Conservation (phyloP, 1,140 invertebrate species). For the Anastrepha ludens region DNA sequence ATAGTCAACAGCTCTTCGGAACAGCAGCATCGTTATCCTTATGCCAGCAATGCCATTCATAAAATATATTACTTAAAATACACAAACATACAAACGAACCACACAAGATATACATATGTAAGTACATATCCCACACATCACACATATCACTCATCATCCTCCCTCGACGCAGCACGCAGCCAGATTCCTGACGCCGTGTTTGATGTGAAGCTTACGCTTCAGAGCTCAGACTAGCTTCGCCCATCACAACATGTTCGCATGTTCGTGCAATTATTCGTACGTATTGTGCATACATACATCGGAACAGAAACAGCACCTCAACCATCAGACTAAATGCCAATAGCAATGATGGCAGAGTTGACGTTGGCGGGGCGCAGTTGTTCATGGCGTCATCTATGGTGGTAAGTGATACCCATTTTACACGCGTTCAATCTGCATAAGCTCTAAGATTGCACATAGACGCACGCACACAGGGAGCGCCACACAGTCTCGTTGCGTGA, state of each 20-base stretch:
- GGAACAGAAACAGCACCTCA: neutral
- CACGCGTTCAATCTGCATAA: slow-evolving; percentile 8
- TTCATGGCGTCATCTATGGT: neutral
- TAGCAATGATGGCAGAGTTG: neutral
- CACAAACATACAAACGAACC: neutral
- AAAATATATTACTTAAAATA: slow-evolving; percentile 29
- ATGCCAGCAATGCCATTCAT: slow-evolving; percentile 16
- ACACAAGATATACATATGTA: neutral
- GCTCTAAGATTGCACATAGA: neutral
- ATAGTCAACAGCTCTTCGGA: slow-evolving; percentile 35
- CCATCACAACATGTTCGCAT: neutral
- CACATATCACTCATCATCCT: neutral
- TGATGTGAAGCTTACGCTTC: neutral
- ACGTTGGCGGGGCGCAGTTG: neutral
- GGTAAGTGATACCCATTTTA: neutral
- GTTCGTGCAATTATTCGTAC: neutral
- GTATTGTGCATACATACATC: neutral
- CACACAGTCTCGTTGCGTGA: slow-evolving; percentile 23
- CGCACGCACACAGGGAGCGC: neutral
- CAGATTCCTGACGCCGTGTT: slow-evolving; percentile 11
- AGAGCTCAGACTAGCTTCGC: neutral
- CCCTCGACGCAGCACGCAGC: neutral
- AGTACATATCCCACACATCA: neutral
- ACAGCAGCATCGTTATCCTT: neutral
- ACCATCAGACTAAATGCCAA: slow-evolving; percentile 3